Evolutionary conservation across 2,113 vertebrate species (phyloP), one percentile per base, ranked within the genome.

Genomic region (Nannospalax galili): DNA sequence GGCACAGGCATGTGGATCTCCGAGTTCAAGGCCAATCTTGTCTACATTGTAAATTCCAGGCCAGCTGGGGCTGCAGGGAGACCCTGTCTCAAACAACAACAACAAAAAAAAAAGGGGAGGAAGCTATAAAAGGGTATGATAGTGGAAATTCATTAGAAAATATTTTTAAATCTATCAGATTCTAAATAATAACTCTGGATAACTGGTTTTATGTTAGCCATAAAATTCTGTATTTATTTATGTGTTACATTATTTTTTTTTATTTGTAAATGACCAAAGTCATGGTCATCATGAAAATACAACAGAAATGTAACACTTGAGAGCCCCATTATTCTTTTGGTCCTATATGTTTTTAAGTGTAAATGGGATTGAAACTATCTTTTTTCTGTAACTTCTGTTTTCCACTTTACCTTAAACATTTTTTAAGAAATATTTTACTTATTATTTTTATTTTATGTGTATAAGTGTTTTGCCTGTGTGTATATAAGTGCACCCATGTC

Each of bases 131-230:
- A 96, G n/a, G 88, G 90, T 77, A 5, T 78, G 48, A 62, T 69
- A 73, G 28, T 75, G 17, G 12, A 80, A 87, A 22, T 91, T 91
- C 72, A 74, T 26, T 95, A 45, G 75, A 65, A 92, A 84, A 52
- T 88, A 84, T 52, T 84, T 95, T 64, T 17, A 92, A 92, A 30
- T 40, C 69, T 94, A 80, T 42, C n/a, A 72, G 87, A 56, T 73
- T 78, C 52, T 15, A 93, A 67, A 62, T 16, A 88, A 19, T 26
- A 52, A 88, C 65, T 48, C 64, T 85, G 72, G 79, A 15, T 52
- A 52, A 11, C 11, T 52, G 48, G 11, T 52, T 52, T 52, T 52
- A 52, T 52, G 15, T 88, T 69, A n/a, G 17, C 84, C 24, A 11
- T 87, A 88, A 77, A 64, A 40, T 81, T 60, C n/a, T 69, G 2